Conservation (phyloP, 2,113 vertebrate genomes). For the Alaudala cheleensis region DNA sequence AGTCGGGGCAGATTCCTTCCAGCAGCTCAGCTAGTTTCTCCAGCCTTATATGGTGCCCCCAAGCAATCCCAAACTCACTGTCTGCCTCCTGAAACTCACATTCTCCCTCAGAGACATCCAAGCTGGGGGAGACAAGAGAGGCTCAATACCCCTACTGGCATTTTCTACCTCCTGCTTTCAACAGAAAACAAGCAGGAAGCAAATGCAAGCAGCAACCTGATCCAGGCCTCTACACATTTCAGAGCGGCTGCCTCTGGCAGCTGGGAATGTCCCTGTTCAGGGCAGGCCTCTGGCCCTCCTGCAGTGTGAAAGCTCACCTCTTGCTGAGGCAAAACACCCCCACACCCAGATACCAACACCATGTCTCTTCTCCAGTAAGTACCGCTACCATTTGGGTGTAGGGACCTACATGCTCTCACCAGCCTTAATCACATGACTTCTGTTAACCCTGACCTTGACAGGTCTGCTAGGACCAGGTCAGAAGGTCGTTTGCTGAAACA, state of each 20-base stretch:
- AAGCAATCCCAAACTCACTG: not conserved
- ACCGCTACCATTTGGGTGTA: rapidly evolving
- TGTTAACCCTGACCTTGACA: not conserved
- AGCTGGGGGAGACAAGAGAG: not conserved
- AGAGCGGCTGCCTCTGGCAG: not conserved
- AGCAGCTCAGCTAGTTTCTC: slow-evolving; percentile 37
- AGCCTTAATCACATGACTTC: not conserved
- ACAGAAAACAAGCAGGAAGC: not conserved
- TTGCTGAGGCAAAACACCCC: rapidly evolving
- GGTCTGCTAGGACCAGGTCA: not conserved
- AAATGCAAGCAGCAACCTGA: not conserved
- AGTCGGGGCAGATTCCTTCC: slow-evolving; percentile 47
- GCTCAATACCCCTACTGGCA: not conserved
- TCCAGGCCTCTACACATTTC: not conserved
- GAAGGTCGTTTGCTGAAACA: not conserved
- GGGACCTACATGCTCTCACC: rapidly evolving
- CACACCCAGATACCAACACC: rapidly evolving
- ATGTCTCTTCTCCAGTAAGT: rapidly evolving
- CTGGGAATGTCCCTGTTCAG: not conserved
- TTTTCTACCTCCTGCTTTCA: not conserved
- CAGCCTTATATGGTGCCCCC: not conserved
- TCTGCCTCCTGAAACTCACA: not conserved
- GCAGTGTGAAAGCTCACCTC: not conserved
- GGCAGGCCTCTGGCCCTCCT: not conserved
- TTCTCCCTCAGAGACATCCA: not conserved